phyloP scores from a whole-genome alignment of 2,888 invertebrate species.

The Drosophila atripex region DNA sequence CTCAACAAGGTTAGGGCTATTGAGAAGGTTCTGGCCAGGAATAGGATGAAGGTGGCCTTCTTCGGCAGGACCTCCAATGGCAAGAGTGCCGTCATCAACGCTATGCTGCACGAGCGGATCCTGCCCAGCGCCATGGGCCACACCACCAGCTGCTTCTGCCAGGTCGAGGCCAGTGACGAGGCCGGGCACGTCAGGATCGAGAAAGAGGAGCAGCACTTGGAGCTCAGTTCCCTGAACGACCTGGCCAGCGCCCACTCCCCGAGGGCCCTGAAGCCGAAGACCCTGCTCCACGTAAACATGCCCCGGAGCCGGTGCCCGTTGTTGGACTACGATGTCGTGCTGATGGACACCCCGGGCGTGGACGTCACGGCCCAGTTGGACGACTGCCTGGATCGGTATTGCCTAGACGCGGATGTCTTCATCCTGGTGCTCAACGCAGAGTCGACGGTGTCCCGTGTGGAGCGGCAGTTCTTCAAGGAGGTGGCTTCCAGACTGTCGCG shows the following conservation, averaged over 20 bases:
- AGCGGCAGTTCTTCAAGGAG: constrained; percentile 99
- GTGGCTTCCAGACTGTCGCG: constrained; percentile 97
- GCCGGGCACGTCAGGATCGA: constrained; percentile 94
- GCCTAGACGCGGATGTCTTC: constrained; percentile 99
- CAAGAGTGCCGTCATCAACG: constrained; percentile 99
- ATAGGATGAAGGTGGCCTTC: constrained; percentile 96
- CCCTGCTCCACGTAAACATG: constrained; percentile 87
- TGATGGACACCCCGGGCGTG: constrained; percentile 99
- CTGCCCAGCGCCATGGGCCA: constrained; percentile 99
- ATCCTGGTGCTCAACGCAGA: constrained; percentile 99
- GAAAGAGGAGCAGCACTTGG: constrained; percentile 89
- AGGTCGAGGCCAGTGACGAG: constrained; percentile 90
- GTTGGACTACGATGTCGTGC: constrained; percentile 97
- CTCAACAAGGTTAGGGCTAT: constrained; percentile 94
- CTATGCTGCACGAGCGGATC: constrained; percentile 98
- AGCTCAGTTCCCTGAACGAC: constrained; percentile 85
- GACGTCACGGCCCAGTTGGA: constrained; percentile 99
- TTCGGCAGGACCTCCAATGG: constrained; percentile 97
- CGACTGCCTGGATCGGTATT: constrained; percentile 99
- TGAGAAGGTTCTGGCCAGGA: constrained; percentile 95
- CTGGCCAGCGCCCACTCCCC: constrained; percentile 96
- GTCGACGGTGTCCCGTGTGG: constrained; percentile 98
- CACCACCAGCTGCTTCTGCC: constrained; percentile 99
- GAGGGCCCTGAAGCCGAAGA: constrained; percentile 93
- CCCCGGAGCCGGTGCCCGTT: constrained; percentile 96